Percentiles rank a stretch among this genome's conserved stretches.
phyloP scores from a whole-genome alignment of 2,113 vertebrate genomes.

The Leucoraja erinaceus region DNA sequence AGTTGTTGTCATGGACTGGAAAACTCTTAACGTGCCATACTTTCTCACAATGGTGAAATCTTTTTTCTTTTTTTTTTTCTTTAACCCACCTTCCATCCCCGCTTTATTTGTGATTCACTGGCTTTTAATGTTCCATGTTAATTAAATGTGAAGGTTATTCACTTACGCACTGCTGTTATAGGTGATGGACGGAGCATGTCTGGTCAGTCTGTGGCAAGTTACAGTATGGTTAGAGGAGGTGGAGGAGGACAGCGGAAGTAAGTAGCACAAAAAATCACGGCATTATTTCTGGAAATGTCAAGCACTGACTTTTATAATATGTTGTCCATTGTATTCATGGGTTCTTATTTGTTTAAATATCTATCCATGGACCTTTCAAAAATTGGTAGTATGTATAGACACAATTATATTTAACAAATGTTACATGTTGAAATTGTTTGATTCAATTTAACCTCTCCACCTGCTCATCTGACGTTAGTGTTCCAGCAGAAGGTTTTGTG shows the following conservation, averaged over 20 bases:
- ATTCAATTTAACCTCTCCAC: background rate
- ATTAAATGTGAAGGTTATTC: background rate
- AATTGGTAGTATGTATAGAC: background rate
- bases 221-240: conserved; percentile 12
- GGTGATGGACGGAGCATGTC: conserved; percentile 8
- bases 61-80: no score
- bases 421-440: background rate
- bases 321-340: background rate
- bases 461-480: background rate
- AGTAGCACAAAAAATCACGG: background rate
- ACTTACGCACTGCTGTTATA: background rate
- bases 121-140: background rate
- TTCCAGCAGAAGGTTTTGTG: background rate
- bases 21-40: no score
- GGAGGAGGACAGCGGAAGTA: conserved; percentile 22
- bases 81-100: no score
- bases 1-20: no score
- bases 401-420: background rate
- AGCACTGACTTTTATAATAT: background rate
- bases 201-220: background rate
- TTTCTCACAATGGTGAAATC: no score
- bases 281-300: background rate
- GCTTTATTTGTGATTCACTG: background rate
- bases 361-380: background rate
- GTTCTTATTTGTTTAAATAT: background rate